Percentiles rank a stretch among this genome's conserved stretches.
Evolutionary conservation across 2,888 invertebrate genomes (phyloP).

Genomic region (Galerucella pusilla): DNA sequence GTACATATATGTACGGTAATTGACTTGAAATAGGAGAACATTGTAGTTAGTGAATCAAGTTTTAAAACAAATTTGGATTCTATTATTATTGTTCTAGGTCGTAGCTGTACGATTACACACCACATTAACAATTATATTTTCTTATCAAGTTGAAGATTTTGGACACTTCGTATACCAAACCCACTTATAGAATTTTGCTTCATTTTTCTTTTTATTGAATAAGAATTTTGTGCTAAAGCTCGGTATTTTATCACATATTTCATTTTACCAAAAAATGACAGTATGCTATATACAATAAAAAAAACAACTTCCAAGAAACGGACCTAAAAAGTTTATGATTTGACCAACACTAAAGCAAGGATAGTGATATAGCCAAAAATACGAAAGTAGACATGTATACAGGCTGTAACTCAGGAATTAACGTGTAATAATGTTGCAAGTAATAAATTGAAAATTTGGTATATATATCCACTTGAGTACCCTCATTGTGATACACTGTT

Average conservation of each 20-base stretch:
- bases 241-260: conserved; percentile 20
- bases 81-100: too few relatives aligned
- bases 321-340: background rate
- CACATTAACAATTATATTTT: background rate
- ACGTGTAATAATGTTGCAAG: too few relatives aligned
- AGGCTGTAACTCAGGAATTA: too few relatives aligned
- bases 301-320: conserved; percentile 7
- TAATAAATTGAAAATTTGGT: too few relatives aligned
- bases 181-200: background rate
- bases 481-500: too few relatives aligned
- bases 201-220: conserved; percentile 19
- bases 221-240: conserved; percentile 15
- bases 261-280: conserved; percentile 6
- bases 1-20: too few relatives aligned
- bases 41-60: too few relatives aligned
- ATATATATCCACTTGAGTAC: too few relatives aligned
- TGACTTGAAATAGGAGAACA: too few relatives aligned
- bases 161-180: background rate
- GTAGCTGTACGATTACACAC: too few relatives aligned
- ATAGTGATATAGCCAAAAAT: background rate
- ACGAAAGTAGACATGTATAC: background rate
- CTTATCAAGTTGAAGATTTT: too few relatives aligned
- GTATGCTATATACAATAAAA: background rate
- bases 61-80: too few relatives aligned
- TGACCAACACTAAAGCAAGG: background rate